Percentiles rank a stretch among this genome's conserved stretches.
phyloP scores from a whole-genome alignment of 2,113 vertebrate species.

The Felis chaus region DNA sequence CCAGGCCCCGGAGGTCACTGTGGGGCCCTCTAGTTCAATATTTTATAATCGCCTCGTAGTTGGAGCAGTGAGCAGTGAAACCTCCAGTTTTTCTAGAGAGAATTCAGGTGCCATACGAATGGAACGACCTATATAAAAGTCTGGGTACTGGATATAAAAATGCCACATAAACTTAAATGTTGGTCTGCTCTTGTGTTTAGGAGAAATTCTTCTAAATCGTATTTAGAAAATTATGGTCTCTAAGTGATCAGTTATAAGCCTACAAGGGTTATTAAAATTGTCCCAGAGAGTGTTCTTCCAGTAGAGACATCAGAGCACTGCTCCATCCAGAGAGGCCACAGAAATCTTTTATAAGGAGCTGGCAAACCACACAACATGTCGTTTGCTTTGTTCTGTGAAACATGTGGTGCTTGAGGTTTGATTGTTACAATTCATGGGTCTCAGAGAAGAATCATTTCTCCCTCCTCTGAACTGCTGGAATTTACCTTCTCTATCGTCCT shows the following conservation, averaged over 20 bases:
- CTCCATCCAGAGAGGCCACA: slow-evolving; percentile 30
- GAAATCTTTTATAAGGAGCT: slow-evolving; percentile 49
- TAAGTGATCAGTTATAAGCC: not conserved
- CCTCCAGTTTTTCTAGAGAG: not conserved
- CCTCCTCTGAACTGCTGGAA: not conserved
- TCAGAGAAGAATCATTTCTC: not conserved
- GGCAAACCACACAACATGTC: slow-evolving; percentile 68
- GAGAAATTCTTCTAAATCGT: not conserved
- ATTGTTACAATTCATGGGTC: slow-evolving; percentile 56
- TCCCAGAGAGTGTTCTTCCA: not conserved
- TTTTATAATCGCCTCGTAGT: not conserved
- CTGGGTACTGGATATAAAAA: not conserved
- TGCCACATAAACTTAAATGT: not conserved
- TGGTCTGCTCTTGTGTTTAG: not conserved
- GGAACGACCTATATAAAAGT: not conserved
- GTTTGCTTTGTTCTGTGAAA: slow-evolving; percentile 48
- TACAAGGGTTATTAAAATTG: not conserved
- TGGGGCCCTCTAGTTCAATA: not conserved
- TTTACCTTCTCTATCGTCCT: not conserved
- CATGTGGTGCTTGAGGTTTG: slow-evolving; percentile 74
- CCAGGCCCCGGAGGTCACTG: not conserved
- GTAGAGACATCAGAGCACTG: not conserved
- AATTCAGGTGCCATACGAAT: not conserved
- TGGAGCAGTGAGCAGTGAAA: not conserved
- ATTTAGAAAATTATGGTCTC: not conserved